Percentiles rank a stretch among this genome's conserved stretches.
Evolutionary conservation across 2,797 vertebrate species (phyloP).

Genomic region (Bradypodion pumilum): DNA sequence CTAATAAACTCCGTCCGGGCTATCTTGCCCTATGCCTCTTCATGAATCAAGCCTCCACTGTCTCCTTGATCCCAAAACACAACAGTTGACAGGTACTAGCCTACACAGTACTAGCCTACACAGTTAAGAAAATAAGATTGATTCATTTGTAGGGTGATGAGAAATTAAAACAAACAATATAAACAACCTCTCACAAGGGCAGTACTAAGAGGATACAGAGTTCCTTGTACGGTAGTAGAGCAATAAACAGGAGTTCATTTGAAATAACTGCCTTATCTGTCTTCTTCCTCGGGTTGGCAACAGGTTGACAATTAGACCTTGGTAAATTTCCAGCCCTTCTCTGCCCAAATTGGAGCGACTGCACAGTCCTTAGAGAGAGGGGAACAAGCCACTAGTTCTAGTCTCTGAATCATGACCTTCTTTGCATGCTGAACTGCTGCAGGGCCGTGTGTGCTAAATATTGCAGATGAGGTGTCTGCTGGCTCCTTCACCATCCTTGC

Average conservation of each 20-base stretch:
- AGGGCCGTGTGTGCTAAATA: not conserved
- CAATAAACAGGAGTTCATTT: not conserved
- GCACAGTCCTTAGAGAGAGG: not conserved
- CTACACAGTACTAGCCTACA: not conserved
- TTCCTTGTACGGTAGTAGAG: not conserved
- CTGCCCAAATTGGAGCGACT: not conserved
- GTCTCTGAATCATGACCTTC: not conserved
- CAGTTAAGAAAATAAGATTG: not conserved
- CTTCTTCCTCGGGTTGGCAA: conserved; percentile 2
- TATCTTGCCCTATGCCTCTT: no score
- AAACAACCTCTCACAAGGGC: not conserved
- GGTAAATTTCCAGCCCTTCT: conserved; percentile 5
- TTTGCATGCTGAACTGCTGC: conserved; percentile 8
- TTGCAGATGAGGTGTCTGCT: not conserved
- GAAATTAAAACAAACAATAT: not conserved
- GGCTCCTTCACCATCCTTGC: not conserved
- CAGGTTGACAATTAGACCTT: conserved; percentile 6
- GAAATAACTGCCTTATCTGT: not conserved
- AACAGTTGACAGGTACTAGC: no score
- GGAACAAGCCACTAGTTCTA: not conserved
- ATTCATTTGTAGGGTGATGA: not conserved
- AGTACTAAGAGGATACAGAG: not conserved
- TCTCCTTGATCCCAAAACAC: no score
- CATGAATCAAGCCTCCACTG: no score
- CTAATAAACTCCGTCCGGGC: no score